A percentile compares a stretch with the other conserved stretches of the same genome.
Conservation (phyloP, 1,140 invertebrate species). For the Helicoverpa zea region DNA sequence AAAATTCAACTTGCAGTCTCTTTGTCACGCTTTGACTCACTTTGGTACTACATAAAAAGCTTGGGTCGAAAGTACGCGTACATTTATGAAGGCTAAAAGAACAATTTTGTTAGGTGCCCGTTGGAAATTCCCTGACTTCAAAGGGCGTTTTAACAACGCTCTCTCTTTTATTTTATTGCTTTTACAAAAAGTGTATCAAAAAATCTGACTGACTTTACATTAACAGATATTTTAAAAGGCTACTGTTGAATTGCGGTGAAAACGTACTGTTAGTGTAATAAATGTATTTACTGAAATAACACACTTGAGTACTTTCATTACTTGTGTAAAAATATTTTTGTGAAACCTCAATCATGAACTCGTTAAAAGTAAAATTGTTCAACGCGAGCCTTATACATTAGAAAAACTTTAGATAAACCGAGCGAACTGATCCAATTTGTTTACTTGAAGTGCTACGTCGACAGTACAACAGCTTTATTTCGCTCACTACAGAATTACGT, state of each 20-base stretch:
- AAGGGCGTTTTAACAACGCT: constrained; percentile 80
- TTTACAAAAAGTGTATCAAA: constrained; percentile 77
- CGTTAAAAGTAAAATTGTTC: constrained; percentile 13
- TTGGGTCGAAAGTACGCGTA: constrained; percentile 71
- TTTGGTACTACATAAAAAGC: constrained; percentile 70
- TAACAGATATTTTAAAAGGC: constrained; percentile 44
- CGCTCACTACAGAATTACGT: constrained; percentile 53
- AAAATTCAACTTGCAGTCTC: constrained; percentile 65
- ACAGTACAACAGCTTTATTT: constrained; percentile 62
- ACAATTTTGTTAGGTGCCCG: constrained; percentile 83
- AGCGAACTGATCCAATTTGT: constrained; percentile 62
- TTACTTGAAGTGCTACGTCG: constrained; percentile 59
- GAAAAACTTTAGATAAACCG: constrained; percentile 59
- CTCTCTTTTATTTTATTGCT: constrained; percentile 77
- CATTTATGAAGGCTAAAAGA: constrained; percentile 81
- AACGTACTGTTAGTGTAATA: too few relatives aligned
- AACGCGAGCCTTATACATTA: constrained; percentile 27
- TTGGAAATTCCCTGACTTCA: constrained; percentile 81
- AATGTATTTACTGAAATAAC: too few relatives aligned
- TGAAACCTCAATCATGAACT: not conserved
- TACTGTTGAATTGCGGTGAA: not conserved
- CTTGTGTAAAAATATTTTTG: too few relatives aligned
- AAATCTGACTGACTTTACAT: constrained; percentile 54
- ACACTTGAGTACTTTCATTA: too few relatives aligned
- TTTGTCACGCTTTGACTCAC: constrained; percentile 74